Evolutionary conservation across 2,113 vertebrate species (phyloP).

Genomic region (Hymenochirus boettgeri): DNA sequence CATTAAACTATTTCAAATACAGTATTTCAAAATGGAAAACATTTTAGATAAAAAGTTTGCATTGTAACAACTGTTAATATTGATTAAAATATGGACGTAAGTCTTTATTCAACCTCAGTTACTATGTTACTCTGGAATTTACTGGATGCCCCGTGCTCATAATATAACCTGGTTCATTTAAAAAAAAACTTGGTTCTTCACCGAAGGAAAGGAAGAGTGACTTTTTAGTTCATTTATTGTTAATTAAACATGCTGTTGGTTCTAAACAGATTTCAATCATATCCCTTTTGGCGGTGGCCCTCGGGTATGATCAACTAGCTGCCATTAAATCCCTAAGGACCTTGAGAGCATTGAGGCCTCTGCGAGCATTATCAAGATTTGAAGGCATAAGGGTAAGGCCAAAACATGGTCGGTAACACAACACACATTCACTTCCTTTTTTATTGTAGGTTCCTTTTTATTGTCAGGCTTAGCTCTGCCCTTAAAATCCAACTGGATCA

Average conservation of each 20-base stretch:
- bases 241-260: conserved; percentile 29
- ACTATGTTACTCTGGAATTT: no score
- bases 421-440: conserved; percentile 19
- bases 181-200: background rate
- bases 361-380: conserved; percentile 85
- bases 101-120: no score
- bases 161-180: background rate
- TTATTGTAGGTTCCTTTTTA: conserved; percentile 30
- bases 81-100: no score
- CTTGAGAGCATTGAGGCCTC: conserved; percentile 85
- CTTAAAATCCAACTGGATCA: conserved; percentile 15
- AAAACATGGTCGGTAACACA: background rate
- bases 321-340: conserved; percentile 93
- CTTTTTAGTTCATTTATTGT: background rate
- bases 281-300: conserved; percentile 69
- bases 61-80: no score
- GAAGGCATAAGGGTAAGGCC: conserved; percentile 70
- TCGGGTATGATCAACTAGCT: conserved; percentile 65
- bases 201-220: background rate
- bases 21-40: no score
- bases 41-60: no score
- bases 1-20: no score
- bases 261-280: conserved; percentile 55
- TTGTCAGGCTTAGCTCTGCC: conserved; percentile 10
- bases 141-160: no score